Evolutionary conservation across 1,140 invertebrate species (phyloP).

Genomic region (Trachelipus rathkii): DNA sequence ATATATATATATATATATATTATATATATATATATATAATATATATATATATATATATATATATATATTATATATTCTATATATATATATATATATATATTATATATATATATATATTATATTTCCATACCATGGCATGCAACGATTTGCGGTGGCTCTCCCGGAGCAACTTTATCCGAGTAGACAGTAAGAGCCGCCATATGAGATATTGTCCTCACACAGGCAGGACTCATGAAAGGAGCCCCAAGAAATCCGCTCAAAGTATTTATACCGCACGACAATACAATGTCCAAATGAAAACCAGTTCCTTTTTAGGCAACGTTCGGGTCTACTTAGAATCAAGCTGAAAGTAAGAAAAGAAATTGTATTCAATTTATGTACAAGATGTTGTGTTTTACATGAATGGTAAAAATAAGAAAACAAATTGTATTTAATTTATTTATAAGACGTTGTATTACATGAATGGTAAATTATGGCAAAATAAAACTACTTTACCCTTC

Average conservation of each 20-base stretch:
- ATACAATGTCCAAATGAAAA: slow-evolving; percentile 89
- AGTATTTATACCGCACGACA: slow-evolving; percentile 75
- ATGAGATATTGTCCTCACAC: slow-evolving; percentile 88
- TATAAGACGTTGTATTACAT: background rate
- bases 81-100: slow-evolving; percentile 7
- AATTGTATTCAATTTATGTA: no score
- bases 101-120: background rate
- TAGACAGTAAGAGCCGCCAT: slow-evolving; percentile 86
- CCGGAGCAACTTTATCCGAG: slow-evolving; percentile 83
- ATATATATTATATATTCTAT: no score
- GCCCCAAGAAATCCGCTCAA: slow-evolving; percentile 75
- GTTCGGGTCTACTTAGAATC: slow-evolving; percentile 88
- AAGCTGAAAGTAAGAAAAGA: slow-evolving; percentile 59
- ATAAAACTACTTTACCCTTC: no score
- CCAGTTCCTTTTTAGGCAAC: slow-evolving; percentile 89
- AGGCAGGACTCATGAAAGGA: slow-evolving; percentile 92
- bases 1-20: no score
- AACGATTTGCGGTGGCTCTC: slow-evolving; percentile 85
- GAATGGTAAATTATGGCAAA: background rate
- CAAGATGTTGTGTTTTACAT: background rate
- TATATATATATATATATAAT: no score
- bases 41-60: no score
- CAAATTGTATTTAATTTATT: background rate
- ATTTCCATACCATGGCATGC: slow-evolving; percentile 68
- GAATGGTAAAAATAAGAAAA: background rate